These are phyloP conservation scores for Lucilia cuprina DNA, from an alignment of 1,140 invertebrate species.

Conservation along the genomic window DNA sequence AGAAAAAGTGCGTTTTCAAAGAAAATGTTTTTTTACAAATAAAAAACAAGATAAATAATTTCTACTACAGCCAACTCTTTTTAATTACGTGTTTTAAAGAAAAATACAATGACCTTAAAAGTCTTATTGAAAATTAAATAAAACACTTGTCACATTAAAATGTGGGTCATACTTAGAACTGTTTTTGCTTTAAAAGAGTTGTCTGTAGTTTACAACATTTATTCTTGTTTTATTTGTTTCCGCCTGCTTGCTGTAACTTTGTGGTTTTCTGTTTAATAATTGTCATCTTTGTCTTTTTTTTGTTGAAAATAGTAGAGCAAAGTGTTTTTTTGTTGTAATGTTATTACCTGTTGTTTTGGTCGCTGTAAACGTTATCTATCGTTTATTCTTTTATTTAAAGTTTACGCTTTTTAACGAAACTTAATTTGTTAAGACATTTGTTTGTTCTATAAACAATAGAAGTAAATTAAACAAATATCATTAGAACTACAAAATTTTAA, in stretches of 20 bases:
- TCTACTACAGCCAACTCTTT: not conserved
- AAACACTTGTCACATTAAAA: no score
- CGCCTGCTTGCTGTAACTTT: not conserved
- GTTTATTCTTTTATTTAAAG: not conserved
- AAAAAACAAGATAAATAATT: no score
- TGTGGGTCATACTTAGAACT: no score
- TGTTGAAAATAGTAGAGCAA: no score
- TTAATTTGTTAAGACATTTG: not conserved
- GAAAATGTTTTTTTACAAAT: not conserved
- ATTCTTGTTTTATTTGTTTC: not conserved
- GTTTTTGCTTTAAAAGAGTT: not conserved
- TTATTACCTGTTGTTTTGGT: no score
- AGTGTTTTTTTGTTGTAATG: no score
- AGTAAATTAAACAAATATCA: not conserved
- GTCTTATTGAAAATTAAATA: no score
- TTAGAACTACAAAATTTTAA: not conserved
- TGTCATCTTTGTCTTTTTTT: not conserved
- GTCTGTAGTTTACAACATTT: not conserved
- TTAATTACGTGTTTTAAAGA: not conserved
- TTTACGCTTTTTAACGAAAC: not conserved
- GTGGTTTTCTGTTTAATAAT: not conserved
- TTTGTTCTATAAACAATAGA: not conserved
- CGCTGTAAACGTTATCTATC: not conserved
- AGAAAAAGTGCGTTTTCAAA: slow-evolving; percentile 3
- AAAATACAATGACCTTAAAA: no score